Evolutionary conservation across 2,888 invertebrate genomes (phyloP), one percentile per base, ranked within the genome.

Genomic region (Thelaira solivaga): DNA sequence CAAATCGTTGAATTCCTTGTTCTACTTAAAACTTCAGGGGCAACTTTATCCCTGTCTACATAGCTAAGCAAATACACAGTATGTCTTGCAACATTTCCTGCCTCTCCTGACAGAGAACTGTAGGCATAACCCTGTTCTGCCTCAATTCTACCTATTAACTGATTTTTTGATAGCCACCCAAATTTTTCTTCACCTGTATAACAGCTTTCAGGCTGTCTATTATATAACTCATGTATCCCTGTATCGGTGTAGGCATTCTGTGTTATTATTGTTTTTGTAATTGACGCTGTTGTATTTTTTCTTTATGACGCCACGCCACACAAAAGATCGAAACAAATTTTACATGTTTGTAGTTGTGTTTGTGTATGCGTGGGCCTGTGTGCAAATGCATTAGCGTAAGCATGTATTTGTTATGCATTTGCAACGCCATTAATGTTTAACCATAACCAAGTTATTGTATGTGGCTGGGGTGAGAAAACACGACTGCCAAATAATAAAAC

Each of bases 341-440:
- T 26, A 13, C 24, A 31, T n/a, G 11, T 31, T 10, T n/a, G 4
- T 45, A 10, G 26, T 16, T 34, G 36, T 8, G 16, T 26, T 6
- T 53, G 29, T n/a, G 16, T 43, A 11, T 29, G 26, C 16, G 11
- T 55, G 34, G n/a, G 18, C 26, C 39, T 29, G 31, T 36, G 24
- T 36, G 47, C 29, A 29, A 41, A 49, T 26, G 29, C 13, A 39
- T 29, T 10, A 4, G 47, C n/a, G 31, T 20, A 16, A 51, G 43
- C 10, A 36, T 18, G 39, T 43, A 22, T 59, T 36, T 65, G 41
- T 65, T 41, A 45, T 65, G 69, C 69, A 74, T 78, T 78, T 74
- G 69, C 53, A 74, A 74, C 65, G 69, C 78, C 74, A 74, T 74
- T 78, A 71, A 53, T 53, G 24, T 78, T 61, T 69, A 71, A 78